These are phyloP conservation scores for Cromileptes altivelis DNA, from an alignment of 2,113 vertebrate genomes.

Conservation along the genomic window DNA sequence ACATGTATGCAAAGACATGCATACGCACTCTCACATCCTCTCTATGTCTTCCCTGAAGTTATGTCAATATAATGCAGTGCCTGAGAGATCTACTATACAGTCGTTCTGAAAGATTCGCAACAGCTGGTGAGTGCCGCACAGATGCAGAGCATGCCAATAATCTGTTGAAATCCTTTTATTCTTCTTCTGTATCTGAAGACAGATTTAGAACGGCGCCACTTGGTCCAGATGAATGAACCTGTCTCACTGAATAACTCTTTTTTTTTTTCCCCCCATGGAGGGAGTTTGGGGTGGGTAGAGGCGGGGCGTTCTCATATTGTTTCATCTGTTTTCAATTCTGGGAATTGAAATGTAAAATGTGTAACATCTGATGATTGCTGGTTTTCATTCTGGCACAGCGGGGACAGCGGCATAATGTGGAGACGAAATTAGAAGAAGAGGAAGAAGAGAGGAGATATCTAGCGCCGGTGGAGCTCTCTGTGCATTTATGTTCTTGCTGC, in stretches of 20 bases:
- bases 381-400: constrained; percentile 57
- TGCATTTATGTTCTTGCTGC: constrained; percentile 61
- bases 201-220: constrained; percentile 74
- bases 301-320: constrained; percentile 37
- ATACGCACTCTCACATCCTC: constrained; percentile 26
- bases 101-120: constrained; percentile 58
- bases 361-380: constrained; percentile 66
- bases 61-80: constrained; percentile 66
- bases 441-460: constrained; percentile 48
- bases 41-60: constrained; percentile 59
- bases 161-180: constrained; percentile 79
- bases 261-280: constrained; percentile 10
- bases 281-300: constrained; percentile 27
- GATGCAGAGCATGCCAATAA: constrained; percentile 76
- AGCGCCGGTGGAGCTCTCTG: constrained; percentile 44
- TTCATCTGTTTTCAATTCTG: constrained; percentile 68
- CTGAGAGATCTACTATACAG: constrained; percentile 53
- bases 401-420: constrained; percentile 57
- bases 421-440: constrained; percentile 62
- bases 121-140: constrained; percentile 77
- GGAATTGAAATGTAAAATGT: constrained; percentile 74
- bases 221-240: constrained; percentile 74
- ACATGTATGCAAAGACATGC: constrained; percentile 10
- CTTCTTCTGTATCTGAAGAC: constrained; percentile 69
- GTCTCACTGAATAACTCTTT: constrained; percentile 57